Evolutionary conservation across 2,888 invertebrate species (phyloP).

Genomic region (Augochlorella aurata): DNA sequence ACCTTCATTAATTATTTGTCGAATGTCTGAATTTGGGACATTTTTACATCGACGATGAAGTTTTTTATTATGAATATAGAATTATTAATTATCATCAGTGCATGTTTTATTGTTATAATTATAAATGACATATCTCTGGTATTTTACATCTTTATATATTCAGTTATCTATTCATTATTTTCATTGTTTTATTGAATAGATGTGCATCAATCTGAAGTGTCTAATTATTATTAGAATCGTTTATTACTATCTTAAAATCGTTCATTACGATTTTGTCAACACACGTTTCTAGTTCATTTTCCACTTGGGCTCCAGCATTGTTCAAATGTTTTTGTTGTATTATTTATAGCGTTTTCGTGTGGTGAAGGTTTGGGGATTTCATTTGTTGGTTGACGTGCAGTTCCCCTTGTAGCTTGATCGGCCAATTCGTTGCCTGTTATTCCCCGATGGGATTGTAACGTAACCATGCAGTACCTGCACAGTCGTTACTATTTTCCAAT

Average conservation of each 20-base stretch:
- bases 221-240: neutral
- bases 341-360: neutral
- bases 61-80: no score
- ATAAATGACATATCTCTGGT: no score
- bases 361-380: neutral
- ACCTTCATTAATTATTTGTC: no score
- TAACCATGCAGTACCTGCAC: neutral
- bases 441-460: neutral
- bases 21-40: no score
- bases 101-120: no score
- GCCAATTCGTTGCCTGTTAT: neutral
- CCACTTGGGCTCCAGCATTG: neutral
- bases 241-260: neutral
- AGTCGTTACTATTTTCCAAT: neutral
- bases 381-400: slow-evolving; percentile 1
- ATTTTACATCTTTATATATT: no score
- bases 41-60: no score
- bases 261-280: neutral
- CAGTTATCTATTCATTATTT: no score
- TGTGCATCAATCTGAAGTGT: neutral
- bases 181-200: neutral
- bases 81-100: no score
- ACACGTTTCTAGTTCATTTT: neutral
- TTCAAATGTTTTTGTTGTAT: neutral
- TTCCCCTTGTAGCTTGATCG: slow-evolving; percentile 1